Conservation (phyloP, 2,888 invertebrate genomes). For the Pyrocoelia pectoralis region DNA sequence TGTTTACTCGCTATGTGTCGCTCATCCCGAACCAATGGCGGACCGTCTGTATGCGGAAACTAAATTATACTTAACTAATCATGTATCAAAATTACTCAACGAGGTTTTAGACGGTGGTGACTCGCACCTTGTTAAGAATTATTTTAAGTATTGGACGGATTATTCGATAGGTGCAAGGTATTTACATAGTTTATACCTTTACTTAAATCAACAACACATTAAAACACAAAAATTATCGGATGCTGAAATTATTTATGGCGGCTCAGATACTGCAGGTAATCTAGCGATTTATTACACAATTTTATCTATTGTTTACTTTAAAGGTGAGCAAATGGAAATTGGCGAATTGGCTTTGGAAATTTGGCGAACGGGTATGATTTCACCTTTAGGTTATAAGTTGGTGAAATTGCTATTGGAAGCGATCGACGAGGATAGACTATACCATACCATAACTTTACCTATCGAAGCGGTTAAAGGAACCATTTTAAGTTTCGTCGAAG, state of each 20-base stretch:
- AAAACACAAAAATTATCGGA: slow-evolving; percentile 90
- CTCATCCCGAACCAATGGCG: slow-evolving; percentile 93
- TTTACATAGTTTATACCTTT: slow-evolving; percentile 87
- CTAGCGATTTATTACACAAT: too few species aligned
- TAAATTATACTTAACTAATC: slow-evolving; percentile 85
- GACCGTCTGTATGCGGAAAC: slow-evolving; percentile 92
- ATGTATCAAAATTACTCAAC: slow-evolving; percentile 79
- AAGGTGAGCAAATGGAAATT: slow-evolving; percentile 79
- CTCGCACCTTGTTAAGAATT: slow-evolving; percentile 75
- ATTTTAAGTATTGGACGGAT: slow-evolving; percentile 88
- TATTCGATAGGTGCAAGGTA: slow-evolving; percentile 91
- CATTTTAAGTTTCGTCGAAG: slow-evolving; percentile 83
- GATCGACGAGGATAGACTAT: slow-evolving; percentile 78
- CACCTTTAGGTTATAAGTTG: slow-evolving; percentile 76
- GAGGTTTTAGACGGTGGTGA: slow-evolving; percentile 73
- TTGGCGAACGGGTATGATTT: slow-evolving; percentile 85
- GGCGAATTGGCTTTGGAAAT: slow-evolving; percentile 87
- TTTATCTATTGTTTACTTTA: too few species aligned
- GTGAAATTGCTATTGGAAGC: slow-evolving; percentile 83
- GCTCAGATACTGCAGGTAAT: slow-evolving; percentile 65
- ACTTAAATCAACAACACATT: slow-evolving; percentile 95
- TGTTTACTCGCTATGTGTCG: slow-evolving; percentile 96
- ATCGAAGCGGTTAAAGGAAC: slow-evolving; percentile 80
- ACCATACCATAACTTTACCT: slow-evolving; percentile 64
- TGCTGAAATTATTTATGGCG: slow-evolving; percentile 90